phyloP scores from a whole-genome alignment of 2,113 vertebrate genomes.

The Myotis davidii region DNA sequence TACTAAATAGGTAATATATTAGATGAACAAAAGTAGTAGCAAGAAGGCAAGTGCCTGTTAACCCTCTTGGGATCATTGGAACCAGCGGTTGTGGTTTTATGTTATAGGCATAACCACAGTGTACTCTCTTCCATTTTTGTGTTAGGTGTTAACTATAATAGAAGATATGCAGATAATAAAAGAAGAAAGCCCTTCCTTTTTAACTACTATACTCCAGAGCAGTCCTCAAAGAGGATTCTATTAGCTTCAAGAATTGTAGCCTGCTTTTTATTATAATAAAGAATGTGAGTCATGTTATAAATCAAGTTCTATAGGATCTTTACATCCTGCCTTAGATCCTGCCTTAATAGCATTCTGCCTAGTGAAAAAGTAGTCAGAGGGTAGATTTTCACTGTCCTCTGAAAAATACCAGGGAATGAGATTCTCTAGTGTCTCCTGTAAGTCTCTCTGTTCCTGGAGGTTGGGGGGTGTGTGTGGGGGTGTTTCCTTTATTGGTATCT shows the following conservation, averaged over 20 bases:
- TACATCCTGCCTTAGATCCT: background rate
- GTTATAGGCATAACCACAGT: background rate
- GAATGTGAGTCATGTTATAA: background rate
- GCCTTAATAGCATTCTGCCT: background rate
- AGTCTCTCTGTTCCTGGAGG: background rate
- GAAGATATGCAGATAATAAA: background rate
- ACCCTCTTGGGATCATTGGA: background rate
- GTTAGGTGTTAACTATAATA: background rate
- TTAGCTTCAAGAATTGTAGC: background rate
- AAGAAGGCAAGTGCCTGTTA: slow-evolving; percentile 3
- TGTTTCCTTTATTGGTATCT: background rate
- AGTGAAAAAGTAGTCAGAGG: background rate
- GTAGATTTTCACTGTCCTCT: background rate
- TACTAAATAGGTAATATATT: slow-evolving; percentile 54
- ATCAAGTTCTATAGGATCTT: background rate
- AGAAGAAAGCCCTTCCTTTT: slow-evolving; percentile 12
- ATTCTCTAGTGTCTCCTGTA: background rate
- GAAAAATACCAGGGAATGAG: background rate
- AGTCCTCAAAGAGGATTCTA: slow-evolving; percentile 13
- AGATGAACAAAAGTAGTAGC: slow-evolving; percentile 43
- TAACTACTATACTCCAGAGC: background rate
- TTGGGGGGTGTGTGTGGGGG: background rate
- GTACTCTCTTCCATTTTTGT: background rate
- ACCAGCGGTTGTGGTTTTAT: background rate
- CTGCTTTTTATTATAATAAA: slow-evolving; percentile 16